Evolutionary conservation across 92 coral and sea anemone species (phyloP).

Genomic region (Meandrina meandrites): DNA sequence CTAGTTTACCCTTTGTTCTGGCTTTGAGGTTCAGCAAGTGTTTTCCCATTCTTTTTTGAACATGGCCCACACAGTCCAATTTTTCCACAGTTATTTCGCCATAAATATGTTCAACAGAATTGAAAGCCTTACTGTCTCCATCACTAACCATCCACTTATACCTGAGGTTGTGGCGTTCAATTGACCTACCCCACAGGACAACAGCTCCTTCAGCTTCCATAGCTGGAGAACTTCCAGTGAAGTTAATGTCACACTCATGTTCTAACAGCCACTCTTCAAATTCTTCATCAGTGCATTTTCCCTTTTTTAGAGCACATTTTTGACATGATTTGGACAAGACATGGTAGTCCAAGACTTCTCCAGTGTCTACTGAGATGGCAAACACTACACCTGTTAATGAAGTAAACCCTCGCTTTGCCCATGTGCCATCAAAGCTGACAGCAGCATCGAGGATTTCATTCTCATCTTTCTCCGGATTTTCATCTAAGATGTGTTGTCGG

Average conservation of each 20-base stretch:
- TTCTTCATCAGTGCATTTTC: slow-evolving; percentile 40
- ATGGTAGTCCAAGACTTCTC: slow-evolving; percentile 51
- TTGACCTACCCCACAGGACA: slow-evolving; percentile 58
- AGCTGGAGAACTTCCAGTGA: slow-evolving; percentile 66
- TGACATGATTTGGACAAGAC: slow-evolving; percentile 51
- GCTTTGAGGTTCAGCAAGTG: slow-evolving; percentile 52
- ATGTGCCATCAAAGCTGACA: no score
- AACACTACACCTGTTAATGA: no score
- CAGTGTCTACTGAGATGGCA: no score
- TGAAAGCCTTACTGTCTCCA: slow-evolving; percentile 65
- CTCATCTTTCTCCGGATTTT: slow-evolving; percentile 8
- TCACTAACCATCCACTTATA: slow-evolving; percentile 63
- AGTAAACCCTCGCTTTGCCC: no score
- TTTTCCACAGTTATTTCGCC: slow-evolving; percentile 46
- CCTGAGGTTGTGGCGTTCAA: slow-evolving; percentile 48
- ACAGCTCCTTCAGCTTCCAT: slow-evolving; percentile 63
- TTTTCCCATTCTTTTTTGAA: slow-evolving; percentile 72
- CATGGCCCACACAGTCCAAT: slow-evolving; percentile 60
- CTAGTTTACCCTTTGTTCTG: slow-evolving; percentile 52
- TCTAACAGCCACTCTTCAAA: slow-evolving; percentile 37
- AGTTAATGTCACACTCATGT: slow-evolving; percentile 43
- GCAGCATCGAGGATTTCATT: slow-evolving; percentile 40
- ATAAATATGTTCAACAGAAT: slow-evolving; percentile 47
- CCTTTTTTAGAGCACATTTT: slow-evolving; percentile 51
- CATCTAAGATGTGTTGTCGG: slow-evolving; percentile 11